Evolutionary conservation across 2,113 vertebrate species (phyloP).

Genomic region (Cochlearius cochlearius): DNA sequence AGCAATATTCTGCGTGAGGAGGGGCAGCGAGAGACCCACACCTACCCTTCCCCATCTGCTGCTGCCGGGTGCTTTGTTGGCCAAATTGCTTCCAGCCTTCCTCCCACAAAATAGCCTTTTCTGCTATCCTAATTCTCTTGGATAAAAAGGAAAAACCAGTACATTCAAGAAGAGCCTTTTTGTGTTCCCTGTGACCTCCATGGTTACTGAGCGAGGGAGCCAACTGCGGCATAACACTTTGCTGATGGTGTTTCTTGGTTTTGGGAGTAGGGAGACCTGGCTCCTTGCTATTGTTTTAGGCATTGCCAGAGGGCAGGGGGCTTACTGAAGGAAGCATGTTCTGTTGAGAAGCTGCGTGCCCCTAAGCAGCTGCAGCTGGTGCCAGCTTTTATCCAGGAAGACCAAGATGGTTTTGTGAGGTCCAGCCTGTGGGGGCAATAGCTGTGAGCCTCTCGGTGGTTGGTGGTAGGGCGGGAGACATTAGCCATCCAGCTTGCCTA

Average conservation of each 20-base stretch:
- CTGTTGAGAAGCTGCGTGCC: neutral
- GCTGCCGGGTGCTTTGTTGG: neutral
- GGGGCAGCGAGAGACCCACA: fast-evolving
- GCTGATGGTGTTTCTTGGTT: fast-evolving
- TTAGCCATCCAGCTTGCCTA: too few relatives aligned
- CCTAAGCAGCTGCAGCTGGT: neutral
- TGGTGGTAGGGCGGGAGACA: neutral
- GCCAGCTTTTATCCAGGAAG: neutral
- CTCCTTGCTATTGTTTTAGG: neutral
- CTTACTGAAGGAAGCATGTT: fast-evolving
- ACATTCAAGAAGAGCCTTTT: neutral
- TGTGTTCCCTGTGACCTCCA: neutral
- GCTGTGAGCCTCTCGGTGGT: neutral
- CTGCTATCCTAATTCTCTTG: fast-evolving
- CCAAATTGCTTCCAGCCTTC: neutral
- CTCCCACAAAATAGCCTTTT: neutral
- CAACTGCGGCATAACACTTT: neutral
- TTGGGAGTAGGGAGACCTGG: neutral
- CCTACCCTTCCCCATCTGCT: neutral
- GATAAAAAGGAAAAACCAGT: neutral
- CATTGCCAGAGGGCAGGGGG: neutral
- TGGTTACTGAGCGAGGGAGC: neutral
- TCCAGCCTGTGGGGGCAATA: neutral
- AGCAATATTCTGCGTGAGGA: neutral
- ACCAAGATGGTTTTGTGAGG: neutral